These are phyloP conservation scores for Typhlichthys eigenmanni DNA, from an alignment of 2,797 vertebrate genomes.

Conservation along the genomic window DNA sequence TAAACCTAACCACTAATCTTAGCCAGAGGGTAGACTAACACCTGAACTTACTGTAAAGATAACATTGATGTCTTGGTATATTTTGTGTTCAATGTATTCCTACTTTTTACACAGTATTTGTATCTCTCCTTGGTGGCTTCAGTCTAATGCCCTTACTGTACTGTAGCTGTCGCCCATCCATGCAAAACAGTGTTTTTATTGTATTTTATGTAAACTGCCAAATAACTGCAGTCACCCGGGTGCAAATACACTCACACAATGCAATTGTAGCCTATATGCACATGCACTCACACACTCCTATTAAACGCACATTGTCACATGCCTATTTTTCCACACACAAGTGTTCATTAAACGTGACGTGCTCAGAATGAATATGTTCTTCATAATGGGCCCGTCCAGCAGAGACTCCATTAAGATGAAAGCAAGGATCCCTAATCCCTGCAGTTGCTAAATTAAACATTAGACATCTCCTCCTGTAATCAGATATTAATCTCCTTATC, in stretches of 20 bases:
- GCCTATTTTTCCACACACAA: constrained; percentile 55
- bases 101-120: too few relatives aligned
- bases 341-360: constrained; percentile 62
- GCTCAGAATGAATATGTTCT: constrained; percentile 55
- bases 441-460: constrained; percentile 61
- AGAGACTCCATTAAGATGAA: constrained; percentile 61
- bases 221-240: too few relatives aligned
- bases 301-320: constrained; percentile 59
- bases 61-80: too few relatives aligned
- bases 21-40: too few relatives aligned
- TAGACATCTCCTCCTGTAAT: constrained; percentile 57
- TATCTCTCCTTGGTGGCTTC: too few relatives aligned
- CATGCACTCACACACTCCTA: constrained; percentile 31
- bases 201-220: too few relatives aligned
- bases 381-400: constrained; percentile 57
- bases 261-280: not conserved
- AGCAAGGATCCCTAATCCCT: constrained; percentile 56
- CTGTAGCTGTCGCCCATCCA: too few relatives aligned
- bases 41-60: too few relatives aligned
- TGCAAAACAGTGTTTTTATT: too few relatives aligned
- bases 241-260: not conserved
- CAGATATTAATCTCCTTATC: constrained; percentile 63
- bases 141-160: too few relatives aligned
- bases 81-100: too few relatives aligned
- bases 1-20: too few relatives aligned